Conservation (phyloP, 2,888 invertebrate genomes). For the Euplagia quadripunctaria region DNA sequence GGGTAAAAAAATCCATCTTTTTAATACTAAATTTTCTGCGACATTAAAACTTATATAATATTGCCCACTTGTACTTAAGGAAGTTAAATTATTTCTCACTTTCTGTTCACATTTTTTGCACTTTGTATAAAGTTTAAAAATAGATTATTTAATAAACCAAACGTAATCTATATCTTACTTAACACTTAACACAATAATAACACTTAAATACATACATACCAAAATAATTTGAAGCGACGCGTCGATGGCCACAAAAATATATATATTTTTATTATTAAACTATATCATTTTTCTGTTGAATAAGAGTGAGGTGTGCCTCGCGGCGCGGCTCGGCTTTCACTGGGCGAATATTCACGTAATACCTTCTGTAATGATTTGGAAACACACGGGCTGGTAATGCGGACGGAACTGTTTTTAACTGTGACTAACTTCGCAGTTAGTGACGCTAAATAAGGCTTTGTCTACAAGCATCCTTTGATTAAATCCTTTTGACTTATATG, state of each 20-base stretch:
- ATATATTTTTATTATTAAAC: slow-evolving; percentile 23
- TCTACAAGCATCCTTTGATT: too few species aligned
- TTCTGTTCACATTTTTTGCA: not conserved
- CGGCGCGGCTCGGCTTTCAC: slow-evolving; percentile 72
- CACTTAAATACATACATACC: slow-evolving; percentile 16
- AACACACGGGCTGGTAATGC: slow-evolving; percentile 57
- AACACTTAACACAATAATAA: not conserved
- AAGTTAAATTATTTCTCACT: not conserved
- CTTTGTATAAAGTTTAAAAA: not conserved
- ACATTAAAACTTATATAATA: not conserved
- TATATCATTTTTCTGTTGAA: slow-evolving; percentile 53
- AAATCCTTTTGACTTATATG: too few species aligned
- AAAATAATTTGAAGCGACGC: slow-evolving; percentile 23
- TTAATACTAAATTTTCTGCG: too few species aligned
- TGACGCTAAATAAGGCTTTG: too few species aligned
- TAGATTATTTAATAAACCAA: too few species aligned
- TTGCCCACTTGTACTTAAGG: not conserved
- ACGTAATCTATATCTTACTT: not conserved
- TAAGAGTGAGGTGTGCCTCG: slow-evolving; percentile 51
- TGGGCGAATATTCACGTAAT: slow-evolving; percentile 64
- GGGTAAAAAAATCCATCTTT: not conserved
- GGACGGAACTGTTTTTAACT: slow-evolving; percentile 22
- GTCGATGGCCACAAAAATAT: slow-evolving; percentile 12
- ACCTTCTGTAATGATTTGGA: slow-evolving; percentile 53
- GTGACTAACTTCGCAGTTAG: not conserved